Evolutionary conservation across 1,140 invertebrate species (phyloP).

Genomic region (Hyposmocoma kahamanoa): DNA sequence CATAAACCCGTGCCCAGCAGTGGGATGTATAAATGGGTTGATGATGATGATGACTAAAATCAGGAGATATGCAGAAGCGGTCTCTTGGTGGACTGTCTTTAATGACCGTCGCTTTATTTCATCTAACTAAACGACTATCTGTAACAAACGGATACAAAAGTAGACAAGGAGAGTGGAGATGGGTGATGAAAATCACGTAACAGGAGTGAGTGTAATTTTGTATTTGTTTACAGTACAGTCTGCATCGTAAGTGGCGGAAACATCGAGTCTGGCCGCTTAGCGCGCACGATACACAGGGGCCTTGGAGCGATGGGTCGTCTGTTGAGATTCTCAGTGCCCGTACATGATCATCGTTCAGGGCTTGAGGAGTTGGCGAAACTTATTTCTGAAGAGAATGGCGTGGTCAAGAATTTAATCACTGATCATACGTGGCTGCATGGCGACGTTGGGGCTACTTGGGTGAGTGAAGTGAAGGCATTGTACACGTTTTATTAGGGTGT

Average conservation of each 20-base stretch:
- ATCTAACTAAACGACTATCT: too few species aligned
- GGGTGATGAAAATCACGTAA: too few species aligned
- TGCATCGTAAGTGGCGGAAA: conserved; percentile 57
- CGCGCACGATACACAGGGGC: conserved; percentile 51
- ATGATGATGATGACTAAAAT: too few species aligned
- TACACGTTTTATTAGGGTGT: neutral
- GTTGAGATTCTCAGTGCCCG: conserved; percentile 41
- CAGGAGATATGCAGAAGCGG: too few species aligned
- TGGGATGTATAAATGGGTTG: too few species aligned
- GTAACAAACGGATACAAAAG: too few species aligned
- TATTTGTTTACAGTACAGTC: conserved; percentile 36
- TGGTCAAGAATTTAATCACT: conserved; percentile 52
- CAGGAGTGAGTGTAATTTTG: too few species aligned
- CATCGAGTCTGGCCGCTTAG: conserved; percentile 41
- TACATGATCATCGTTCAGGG: conserved; percentile 43
- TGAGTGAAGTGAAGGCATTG: conserved; percentile 12
- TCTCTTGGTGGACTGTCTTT: too few species aligned
- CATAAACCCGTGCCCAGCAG: too few species aligned
- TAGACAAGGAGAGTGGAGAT: too few species aligned
- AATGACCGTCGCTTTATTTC: too few species aligned
- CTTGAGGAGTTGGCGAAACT: conserved; percentile 39
- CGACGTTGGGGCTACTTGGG: conserved; percentile 51
- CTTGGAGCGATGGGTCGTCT: conserved; percentile 43
- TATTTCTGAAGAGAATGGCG: conserved; percentile 44
- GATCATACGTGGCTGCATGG: conserved; percentile 61